Evolutionary conservation across 2,113 vertebrate genomes (phyloP), one percentile per base, ranked within the genome.

Genomic region (Melanerpes aurifrons): DNA sequence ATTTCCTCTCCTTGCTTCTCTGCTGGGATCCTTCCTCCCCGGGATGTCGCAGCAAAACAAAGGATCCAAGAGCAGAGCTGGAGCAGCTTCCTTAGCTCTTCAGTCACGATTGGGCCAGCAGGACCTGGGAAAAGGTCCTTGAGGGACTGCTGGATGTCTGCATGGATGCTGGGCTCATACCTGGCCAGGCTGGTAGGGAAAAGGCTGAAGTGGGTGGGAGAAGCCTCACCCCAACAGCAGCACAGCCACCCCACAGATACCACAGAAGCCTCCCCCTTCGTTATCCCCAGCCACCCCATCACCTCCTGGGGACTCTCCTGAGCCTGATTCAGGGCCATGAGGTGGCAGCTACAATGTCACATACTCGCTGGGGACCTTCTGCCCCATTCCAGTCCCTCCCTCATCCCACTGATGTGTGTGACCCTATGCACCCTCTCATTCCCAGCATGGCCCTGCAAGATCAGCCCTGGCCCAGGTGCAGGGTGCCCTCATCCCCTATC

Each of bases 201-300:
- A 26, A 25, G 21, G 7, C 31, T 56, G 74, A 78, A 75, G 40
- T 9, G 28, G 3, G 1, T 21, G 37, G 7, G 64, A 13, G 21
- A 79, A 68, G 54, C 21, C 4, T 7, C 20, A 79, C 45, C 37
- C 48, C 0, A 0, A 4, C 29, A 56, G 37, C 0, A 0, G 32
- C 45, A 53, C 24, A 66, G 22, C 9, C 18, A 47, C 62, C 21
- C 64, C 57, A 7, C 19, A 63, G 56, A 31, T 6, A 12, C 62
- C 53, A 18, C 32, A 62, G 43, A 62, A 40, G 6, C 26, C 15
- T 61, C 43, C 32, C n/a, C 26, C 40, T 6, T 53, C 28, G 12
- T 19, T 11, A 10, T 45, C 50, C 78, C 35, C 64, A 48, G 24
- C 24, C 22, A 21, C 25, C 15, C n/a, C 12, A 11, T 10, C 72